These are phyloP conservation scores for Formicarius rufipectus DNA, from an alignment of 2,113 vertebrate genomes.

Conservation along the genomic window DNA sequence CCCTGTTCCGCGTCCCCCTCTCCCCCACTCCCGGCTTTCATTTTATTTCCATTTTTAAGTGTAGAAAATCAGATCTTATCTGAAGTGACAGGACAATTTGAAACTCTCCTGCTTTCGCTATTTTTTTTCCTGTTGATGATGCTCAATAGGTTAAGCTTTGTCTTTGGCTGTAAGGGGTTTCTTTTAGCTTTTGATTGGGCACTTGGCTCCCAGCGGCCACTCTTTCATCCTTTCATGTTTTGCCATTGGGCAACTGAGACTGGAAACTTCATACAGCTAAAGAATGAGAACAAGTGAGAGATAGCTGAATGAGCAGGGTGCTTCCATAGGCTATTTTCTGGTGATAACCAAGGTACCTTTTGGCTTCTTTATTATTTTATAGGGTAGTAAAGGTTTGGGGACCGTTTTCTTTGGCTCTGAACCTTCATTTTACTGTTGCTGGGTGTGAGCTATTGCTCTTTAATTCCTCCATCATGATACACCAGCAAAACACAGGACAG, in stretches of 20 bases:
- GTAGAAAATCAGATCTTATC: background rate
- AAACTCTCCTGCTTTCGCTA: background rate
- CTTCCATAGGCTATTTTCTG: background rate
- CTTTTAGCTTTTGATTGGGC: background rate
- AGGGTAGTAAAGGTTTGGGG: background rate
- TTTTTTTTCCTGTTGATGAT: background rate
- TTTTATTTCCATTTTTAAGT: background rate
- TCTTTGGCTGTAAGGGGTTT: background rate
- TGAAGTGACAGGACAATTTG: background rate
- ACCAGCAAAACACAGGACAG: background rate
- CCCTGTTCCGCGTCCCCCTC: background rate
- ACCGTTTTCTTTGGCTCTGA: background rate
- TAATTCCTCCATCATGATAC: background rate
- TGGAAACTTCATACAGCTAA: background rate
- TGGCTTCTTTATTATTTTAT: background rate
- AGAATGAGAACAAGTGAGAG: background rate
- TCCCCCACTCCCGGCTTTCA: background rate
- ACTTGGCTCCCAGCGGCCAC: background rate
- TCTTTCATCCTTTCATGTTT: background rate
- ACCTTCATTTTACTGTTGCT: background rate
- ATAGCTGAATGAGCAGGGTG: background rate
- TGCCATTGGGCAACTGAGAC: background rate
- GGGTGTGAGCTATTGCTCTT: background rate
- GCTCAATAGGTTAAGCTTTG: background rate
- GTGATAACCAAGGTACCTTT: background rate